These are phyloP conservation scores for Emmelina monodactyla DNA, from an alignment of 2,888 invertebrate species.

Conservation along the genomic window DNA sequence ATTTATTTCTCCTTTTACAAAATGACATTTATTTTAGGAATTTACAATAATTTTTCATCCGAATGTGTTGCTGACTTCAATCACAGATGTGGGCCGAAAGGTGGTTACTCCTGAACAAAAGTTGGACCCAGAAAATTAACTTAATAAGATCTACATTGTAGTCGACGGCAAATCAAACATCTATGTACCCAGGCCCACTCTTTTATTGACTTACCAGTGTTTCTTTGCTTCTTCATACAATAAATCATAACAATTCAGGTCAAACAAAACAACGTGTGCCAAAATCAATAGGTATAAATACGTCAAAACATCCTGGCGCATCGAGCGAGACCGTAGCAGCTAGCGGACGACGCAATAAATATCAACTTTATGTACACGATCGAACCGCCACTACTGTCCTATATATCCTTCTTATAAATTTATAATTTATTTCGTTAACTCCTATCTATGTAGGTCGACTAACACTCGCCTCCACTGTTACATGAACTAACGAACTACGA, in stretches of 20 bases:
- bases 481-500: not conserved
- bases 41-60: conserved; percentile 53
- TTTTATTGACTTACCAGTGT: conserved; percentile 67
- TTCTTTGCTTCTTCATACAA: conserved; percentile 62
- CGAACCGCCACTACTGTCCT: conserved; percentile 49
- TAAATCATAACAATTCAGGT: conserved; percentile 65
- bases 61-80: conserved; percentile 30
- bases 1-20: conserved; percentile 63
- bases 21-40: conserved; percentile 49
- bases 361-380: conserved; percentile 61
- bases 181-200: conserved; percentile 62
- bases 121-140: conserved; percentile 58
- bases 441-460: conserved; percentile 60
- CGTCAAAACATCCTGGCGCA: conserved; percentile 54
- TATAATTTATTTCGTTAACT: conserved; percentile 63
- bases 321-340: conserved; percentile 32
- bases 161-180: conserved; percentile 50
- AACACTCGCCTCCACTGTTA: conserved; percentile 15
- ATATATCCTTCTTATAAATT: conserved; percentile 54
- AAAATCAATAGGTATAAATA: conserved; percentile 58
- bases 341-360: conserved; percentile 56
- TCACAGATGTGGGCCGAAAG: conserved; percentile 24
- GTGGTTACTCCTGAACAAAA: conserved; percentile 19
- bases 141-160: conserved; percentile 34
- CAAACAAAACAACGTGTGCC: conserved; percentile 64